Evolutionary conservation across 2,888 invertebrate genomes (phyloP).

Genomic region (Xylocampa areola): DNA sequence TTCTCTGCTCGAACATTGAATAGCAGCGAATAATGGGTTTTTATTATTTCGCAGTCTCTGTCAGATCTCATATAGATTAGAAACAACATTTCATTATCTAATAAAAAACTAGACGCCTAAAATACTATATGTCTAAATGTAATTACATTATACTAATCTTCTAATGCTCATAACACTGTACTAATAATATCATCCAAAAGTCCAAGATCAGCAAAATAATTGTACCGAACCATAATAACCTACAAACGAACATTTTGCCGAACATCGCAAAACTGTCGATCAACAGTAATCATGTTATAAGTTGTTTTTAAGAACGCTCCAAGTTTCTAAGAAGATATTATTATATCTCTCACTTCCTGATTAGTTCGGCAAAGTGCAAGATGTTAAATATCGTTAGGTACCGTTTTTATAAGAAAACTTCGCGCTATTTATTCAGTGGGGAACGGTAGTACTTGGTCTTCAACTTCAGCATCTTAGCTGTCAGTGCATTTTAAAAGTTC

Average conservation of each 20-base stretch:
- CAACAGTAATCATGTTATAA: slow-evolving; percentile 52
- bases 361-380: slow-evolving; percentile 56
- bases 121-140: too few relatives aligned
- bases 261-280: slow-evolving; percentile 55
- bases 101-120: too few relatives aligned
- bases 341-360: slow-evolving; percentile 52
- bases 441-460: slow-evolving; percentile 35
- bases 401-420: slow-evolving; percentile 52
- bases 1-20: too few relatives aligned
- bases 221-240: slow-evolving; percentile 29
- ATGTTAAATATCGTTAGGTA: slow-evolving; percentile 50
- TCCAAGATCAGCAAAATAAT: slow-evolving; percentile 43
- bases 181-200: not conserved
- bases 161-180: not conserved
- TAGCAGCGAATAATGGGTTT: too few relatives aligned
- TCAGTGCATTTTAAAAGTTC: slow-evolving; percentile 24
- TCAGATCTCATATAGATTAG: too few relatives aligned
- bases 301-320: slow-evolving; percentile 51
- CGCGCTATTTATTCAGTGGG: slow-evolving; percentile 31
- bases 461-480: slow-evolving; percentile 16
- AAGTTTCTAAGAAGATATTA: slow-evolving; percentile 55
- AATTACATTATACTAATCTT: too few relatives aligned
- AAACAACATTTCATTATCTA: too few relatives aligned
- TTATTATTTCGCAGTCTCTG: too few relatives aligned
- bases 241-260: slow-evolving; percentile 42